Conservation (phyloP, 2,888 invertebrate genomes). For the Augochlorella aurata region DNA sequence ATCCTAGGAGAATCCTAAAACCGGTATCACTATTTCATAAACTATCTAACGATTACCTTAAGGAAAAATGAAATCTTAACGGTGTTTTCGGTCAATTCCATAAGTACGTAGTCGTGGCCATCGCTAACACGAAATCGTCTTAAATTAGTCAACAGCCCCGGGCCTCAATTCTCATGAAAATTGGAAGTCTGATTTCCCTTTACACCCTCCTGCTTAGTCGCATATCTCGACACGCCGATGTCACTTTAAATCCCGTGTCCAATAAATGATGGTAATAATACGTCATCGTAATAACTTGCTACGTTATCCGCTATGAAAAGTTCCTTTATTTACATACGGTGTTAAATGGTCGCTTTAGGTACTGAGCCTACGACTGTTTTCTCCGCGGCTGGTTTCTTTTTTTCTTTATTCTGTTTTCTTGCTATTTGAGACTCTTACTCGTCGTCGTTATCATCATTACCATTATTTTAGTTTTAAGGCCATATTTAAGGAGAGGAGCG, state of each 20-base stretch:
- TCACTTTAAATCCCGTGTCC: slow-evolving; percentile 16
- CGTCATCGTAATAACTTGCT: slow-evolving; percentile 46
- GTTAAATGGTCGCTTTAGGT: slow-evolving; percentile 39
- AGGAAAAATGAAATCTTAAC: slow-evolving; percentile 10
- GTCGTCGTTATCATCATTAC: slow-evolving; percentile 17
- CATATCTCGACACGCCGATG: slow-evolving; percentile 29
- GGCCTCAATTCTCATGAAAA: slow-evolving; percentile 50
- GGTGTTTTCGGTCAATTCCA: slow-evolving; percentile 28
- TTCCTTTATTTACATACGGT: slow-evolving; percentile 55
- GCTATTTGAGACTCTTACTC: slow-evolving; percentile 30
- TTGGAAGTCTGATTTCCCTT: slow-evolving; percentile 42
- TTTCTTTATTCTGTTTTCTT: slow-evolving; percentile 10
- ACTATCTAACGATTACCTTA: slow-evolving; percentile 10
- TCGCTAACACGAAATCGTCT: not conserved
- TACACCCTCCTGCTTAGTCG: slow-evolving; percentile 31
- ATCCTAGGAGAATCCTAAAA: slow-evolving; percentile 33
- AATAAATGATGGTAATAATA: slow-evolving; percentile 47
- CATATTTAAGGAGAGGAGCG: slow-evolving; percentile 61
- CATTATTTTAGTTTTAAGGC: slow-evolving; percentile 58
- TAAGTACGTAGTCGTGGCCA: not conserved
- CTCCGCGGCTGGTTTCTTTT: slow-evolving; percentile 27
- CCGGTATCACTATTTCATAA: not conserved
- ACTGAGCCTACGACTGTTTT: slow-evolving; percentile 41
- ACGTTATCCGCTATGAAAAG: slow-evolving; percentile 50
- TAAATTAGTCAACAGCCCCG: not conserved